Base-by-base conservation (phyloP, 1,140 invertebrate species). In the Philaenus spumarius region DNA sequence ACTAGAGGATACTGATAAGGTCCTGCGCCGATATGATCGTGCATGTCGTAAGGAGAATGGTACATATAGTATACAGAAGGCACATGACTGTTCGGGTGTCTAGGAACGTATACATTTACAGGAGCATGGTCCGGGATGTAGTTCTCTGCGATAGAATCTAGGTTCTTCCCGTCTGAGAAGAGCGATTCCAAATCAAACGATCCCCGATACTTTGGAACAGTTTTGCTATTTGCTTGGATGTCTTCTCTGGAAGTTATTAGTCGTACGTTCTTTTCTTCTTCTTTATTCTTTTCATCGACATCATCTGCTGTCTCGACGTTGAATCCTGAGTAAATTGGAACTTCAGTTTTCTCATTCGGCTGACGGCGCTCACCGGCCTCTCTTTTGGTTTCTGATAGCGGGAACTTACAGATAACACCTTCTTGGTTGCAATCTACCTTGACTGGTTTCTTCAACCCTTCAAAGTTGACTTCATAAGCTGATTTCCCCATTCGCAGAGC, bases 401-500 rank as follows among this genome's bases (percentile, higher is more conserved):
- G 50, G 34, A 53, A 53, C 35, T 53, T 53, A 20, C 50, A 53
- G 2, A 53, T 53, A 19, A 53, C 50, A 12, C 50, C 50, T 17
- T 30, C 15, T 26, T 53, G 50, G 34, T 30, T 53, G 17, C 50
- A 53, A 26, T 53, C 50, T n/a, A 53, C 30, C 19, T 19, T 15
- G 6, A 53, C 9, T 24, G 50, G 50, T 50, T 50, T 50, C 35
- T 39, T 53, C 11, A 15, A 12, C 7, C 50, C 50, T 15, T 30
- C 50, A 14, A 53, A 53, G 14, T 37, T 35, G n/a, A 35, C 50
- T 39, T 53, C 50, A 17, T 39, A 53, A 1, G 35, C 20, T 9
- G 34, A 53, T 15, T 53, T 15, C 12, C 22, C 50, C 35, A 11
- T 22, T 7, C 35, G 2, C 11, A 35, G 50, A 2, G 50, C 15